Evolutionary conservation across 2,113 vertebrate genomes (phyloP).

Genomic region (Azemiops feae): DNA sequence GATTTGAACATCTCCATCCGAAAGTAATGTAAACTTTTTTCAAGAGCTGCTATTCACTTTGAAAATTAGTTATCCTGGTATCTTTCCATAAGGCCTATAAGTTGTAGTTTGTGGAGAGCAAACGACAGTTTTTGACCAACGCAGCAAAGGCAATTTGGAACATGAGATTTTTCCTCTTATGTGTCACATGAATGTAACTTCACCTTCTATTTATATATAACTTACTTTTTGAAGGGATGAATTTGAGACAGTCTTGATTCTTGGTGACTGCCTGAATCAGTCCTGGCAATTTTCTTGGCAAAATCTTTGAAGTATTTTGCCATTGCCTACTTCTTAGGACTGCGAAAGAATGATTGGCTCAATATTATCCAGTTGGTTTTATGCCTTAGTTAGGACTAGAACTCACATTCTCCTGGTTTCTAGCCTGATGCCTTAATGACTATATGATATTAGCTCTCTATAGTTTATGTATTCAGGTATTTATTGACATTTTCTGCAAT

Average conservation of each 20-base stretch:
- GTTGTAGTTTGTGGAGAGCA: neutral
- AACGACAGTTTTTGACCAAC: neutral
- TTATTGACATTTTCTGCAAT: neutral
- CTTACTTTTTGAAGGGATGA: neutral
- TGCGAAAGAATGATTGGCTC: neutral
- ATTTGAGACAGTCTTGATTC: neutral
- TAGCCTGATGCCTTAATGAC: neutral
- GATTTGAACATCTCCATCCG: neutral
- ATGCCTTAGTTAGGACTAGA: neutral
- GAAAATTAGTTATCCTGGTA: constrained; percentile 29
- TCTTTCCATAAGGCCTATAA: neutral
- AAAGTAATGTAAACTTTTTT: constrained; percentile 18
- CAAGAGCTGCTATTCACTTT: neutral
- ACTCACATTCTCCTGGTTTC: neutral
- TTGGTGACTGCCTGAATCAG: neutral
- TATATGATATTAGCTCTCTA: neutral
- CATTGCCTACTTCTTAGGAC: neutral
- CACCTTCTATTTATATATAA: neutral
- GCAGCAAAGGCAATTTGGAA: neutral
- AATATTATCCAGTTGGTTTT: neutral
- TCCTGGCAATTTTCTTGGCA: neutral
- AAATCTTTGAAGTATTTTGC: neutral
- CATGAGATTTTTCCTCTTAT: neutral
- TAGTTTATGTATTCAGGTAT: neutral
- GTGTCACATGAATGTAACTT: neutral